Conservation (phyloP, 2,888 invertebrate genomes). For the Teleiodes luculella region DNA sequence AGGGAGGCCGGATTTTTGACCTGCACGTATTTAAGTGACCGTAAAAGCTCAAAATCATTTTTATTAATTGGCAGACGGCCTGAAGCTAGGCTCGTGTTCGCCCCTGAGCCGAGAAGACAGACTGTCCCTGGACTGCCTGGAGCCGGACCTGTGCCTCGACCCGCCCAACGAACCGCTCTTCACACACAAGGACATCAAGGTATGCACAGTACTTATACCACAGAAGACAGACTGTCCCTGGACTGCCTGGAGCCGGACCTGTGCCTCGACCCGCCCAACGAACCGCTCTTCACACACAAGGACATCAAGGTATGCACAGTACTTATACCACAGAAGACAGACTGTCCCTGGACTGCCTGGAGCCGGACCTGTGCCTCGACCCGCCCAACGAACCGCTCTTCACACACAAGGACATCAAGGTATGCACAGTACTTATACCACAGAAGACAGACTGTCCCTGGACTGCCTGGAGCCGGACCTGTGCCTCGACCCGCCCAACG, state of each 20-base stretch:
- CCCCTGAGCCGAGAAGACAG: constrained; percentile 59
- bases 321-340: too few relatives aligned
- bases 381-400: constrained; percentile 55
- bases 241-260: constrained; percentile 62
- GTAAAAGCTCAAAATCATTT: too few relatives aligned
- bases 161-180: constrained; percentile 55
- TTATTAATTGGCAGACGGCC: constrained; percentile 49
- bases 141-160: constrained; percentile 63
- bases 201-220: too few relatives aligned
- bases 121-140: constrained; percentile 55
- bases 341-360: constrained; percentile 55
- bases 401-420: constrained; percentile 66
- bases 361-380: constrained; percentile 63
- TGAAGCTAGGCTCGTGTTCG: constrained; percentile 62
- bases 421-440: too few relatives aligned
- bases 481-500: constrained; percentile 56
- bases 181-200: constrained; percentile 66
- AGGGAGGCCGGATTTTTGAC: too few relatives aligned
- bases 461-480: constrained; percentile 62
- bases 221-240: constrained; percentile 52
- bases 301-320: constrained; percentile 72
- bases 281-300: constrained; percentile 58
- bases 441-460: constrained; percentile 52
- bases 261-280: constrained; percentile 56
- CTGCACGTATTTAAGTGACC: too few relatives aligned